Percentiles rank a stretch among this genome's conserved stretches.
Conservation (phyloP, 2,888 invertebrate species). For the Saturnia pavonia region DNA sequence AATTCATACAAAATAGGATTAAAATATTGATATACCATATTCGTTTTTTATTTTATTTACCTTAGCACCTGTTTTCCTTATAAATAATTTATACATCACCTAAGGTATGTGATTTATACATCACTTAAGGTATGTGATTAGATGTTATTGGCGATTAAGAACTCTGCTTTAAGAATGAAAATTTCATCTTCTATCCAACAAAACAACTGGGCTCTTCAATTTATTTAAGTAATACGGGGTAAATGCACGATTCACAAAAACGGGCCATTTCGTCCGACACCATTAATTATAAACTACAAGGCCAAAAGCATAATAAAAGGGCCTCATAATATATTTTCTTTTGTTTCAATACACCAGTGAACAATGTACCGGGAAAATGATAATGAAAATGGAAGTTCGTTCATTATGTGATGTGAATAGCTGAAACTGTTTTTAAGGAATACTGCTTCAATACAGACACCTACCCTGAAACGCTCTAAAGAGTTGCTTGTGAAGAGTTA, state of each 20-base stretch:
- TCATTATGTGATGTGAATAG: constrained; percentile 34
- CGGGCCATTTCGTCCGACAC: constrained; percentile 11
- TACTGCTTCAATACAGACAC: neutral
- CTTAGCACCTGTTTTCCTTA: no score
- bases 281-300: constrained; percentile 14
- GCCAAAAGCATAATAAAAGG: constrained; percentile 20
- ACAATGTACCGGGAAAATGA: constrained; percentile 19
- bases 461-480: neutral
- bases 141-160: neutral
- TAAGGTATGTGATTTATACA: no score
- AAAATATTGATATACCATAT: no score
- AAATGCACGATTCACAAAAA: constrained; percentile 3
- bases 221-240: constrained; percentile 1
- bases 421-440: constrained; percentile 26
- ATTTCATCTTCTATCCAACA: neutral
- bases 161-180: neutral
- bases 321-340: constrained; percentile 15
- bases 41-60: no score
- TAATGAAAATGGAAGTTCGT: constrained; percentile 27
- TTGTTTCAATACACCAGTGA: constrained; percentile 16
- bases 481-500: neutral
- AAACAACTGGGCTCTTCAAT: neutral
- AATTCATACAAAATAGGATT: no score
- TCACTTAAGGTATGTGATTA: no score
- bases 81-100: no score